These are phyloP conservation scores for Meiosimyza decipiens DNA, from an alignment of 2,888 invertebrate species.

Conservation along the genomic window DNA sequence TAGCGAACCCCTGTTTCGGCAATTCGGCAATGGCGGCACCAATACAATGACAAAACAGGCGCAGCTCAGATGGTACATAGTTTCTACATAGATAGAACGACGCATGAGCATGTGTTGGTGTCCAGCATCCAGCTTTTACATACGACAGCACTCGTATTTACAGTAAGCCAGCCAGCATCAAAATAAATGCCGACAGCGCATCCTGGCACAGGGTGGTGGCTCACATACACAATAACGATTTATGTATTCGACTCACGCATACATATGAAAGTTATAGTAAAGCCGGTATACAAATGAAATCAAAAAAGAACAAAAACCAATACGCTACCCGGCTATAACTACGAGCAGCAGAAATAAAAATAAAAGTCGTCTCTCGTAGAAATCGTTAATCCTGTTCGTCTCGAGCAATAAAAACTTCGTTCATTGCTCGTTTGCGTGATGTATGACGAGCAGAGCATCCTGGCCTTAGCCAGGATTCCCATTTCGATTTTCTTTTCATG, in stretches of 20 bases:
- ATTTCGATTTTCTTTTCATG: no score
- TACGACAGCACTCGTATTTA: not conserved
- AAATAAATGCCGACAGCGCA: slow-evolving; percentile 16
- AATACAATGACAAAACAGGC: slow-evolving; percentile 39
- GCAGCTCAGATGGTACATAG: slow-evolving; percentile 27
- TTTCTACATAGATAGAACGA: not conserved
- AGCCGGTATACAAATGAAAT: slow-evolving; percentile 8
- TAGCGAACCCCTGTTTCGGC: slow-evolving; percentile 67
- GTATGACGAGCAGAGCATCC: no score
- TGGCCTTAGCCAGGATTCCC: no score
- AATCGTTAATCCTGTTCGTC: not conserved
- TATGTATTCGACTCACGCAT: not conserved
- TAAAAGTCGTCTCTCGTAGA: not conserved
- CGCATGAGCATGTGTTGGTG: not conserved
- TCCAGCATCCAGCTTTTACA: slow-evolving; percentile 16
- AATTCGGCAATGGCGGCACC: slow-evolving; percentile 62
- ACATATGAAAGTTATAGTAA: not conserved
- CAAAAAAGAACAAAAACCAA: no score
- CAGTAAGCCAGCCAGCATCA: slow-evolving; percentile 6
- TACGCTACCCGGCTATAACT: not conserved
- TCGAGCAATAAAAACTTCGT: no score
- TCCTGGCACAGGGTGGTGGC: slow-evolving; percentile 30
- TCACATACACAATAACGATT: slow-evolving; percentile 13
- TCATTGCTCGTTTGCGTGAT: no score
- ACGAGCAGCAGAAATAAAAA: not conserved